These are phyloP conservation scores for Triplophysa yarkandensis DNA, from an alignment of 2,797 vertebrate genomes.

Conservation along the genomic window DNA sequence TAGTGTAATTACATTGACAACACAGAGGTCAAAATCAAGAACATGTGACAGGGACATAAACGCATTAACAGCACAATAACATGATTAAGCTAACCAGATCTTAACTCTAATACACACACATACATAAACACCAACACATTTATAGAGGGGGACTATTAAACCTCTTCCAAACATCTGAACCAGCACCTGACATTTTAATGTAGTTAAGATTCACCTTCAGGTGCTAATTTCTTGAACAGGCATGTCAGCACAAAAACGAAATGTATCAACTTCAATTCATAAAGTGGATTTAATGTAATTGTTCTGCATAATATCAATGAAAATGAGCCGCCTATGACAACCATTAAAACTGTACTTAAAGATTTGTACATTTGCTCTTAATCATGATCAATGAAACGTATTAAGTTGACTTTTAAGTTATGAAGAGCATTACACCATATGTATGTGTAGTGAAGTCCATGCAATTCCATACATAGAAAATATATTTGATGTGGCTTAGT, in stretches of 20 bases:
- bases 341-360: too few relatives aligned
- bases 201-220: not conserved
- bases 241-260: not conserved
- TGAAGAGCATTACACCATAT: too few relatives aligned
- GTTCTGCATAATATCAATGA: not conserved
- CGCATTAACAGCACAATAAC: slow-evolving; percentile 12
- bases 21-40: slow-evolving; percentile 36
- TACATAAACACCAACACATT: slow-evolving; percentile 4
- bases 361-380: too few relatives aligned
- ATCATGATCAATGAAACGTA: too few relatives aligned
- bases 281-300: not conserved
- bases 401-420: too few relatives aligned
- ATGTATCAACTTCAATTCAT: not conserved
- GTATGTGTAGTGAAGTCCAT: too few relatives aligned
- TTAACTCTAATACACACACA: not conserved
- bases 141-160: not conserved
- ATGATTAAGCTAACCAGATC: slow-evolving; percentile 6
- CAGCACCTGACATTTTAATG: not conserved
- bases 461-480: too few relatives aligned
- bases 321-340: not conserved
- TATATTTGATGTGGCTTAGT: too few relatives aligned
- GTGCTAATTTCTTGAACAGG: not conserved
- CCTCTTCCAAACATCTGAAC: slow-evolving; percentile 7
- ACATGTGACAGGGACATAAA: slow-evolving; percentile 27
- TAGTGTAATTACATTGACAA: slow-evolving; percentile 35